A percentile compares a stretch with the other conserved stretches of the same genome.
Evolutionary conservation across 2,113 vertebrate genomes (phyloP).

Genomic region (Sinosuthora webbiana): DNA sequence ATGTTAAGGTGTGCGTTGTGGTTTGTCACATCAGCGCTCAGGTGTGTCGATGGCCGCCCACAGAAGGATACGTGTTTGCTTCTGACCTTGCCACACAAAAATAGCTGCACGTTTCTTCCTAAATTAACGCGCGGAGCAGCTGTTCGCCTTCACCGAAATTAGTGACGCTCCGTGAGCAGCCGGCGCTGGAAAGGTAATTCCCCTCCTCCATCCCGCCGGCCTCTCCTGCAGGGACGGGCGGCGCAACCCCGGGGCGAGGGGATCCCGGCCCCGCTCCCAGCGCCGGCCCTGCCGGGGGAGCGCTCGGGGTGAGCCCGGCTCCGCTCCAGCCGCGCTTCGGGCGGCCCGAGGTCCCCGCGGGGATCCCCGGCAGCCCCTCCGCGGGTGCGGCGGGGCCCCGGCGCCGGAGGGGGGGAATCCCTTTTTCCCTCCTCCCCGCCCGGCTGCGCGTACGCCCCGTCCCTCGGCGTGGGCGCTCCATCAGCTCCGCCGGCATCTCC

Average conservation of each 20-base stretch:
- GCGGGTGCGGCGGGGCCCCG: not conserved
- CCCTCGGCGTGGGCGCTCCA: constrained; percentile 5
- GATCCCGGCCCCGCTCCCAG: not conserved
- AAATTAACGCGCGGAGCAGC: not conserved
- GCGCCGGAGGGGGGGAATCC: not conserved
- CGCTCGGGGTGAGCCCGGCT: not conserved
- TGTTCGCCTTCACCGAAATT: not conserved
- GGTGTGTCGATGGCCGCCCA: not conserved
- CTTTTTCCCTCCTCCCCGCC: not conserved
- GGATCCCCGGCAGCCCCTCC: not conserved
- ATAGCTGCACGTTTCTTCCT: not conserved
- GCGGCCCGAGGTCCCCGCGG: not conserved
- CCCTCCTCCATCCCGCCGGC: not conserved
- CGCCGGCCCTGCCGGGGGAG: not conserved
- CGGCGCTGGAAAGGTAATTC: not conserved
- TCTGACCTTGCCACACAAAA: not conserved
- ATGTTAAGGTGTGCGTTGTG: not conserved
- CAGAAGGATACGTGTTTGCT: not conserved
- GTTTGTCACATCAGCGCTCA: not conserved
- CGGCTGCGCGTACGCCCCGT: not conserved
- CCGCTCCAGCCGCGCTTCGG: not conserved
- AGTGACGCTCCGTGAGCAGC: not conserved
- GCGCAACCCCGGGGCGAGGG: no score
- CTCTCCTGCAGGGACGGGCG: not conserved
- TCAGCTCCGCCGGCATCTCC: constrained; percentile 1